Percentiles rank a stretch among this genome's conserved stretches.
Conservation (phyloP, 1,140 invertebrate species). For the Drosophila lowei region DNA sequence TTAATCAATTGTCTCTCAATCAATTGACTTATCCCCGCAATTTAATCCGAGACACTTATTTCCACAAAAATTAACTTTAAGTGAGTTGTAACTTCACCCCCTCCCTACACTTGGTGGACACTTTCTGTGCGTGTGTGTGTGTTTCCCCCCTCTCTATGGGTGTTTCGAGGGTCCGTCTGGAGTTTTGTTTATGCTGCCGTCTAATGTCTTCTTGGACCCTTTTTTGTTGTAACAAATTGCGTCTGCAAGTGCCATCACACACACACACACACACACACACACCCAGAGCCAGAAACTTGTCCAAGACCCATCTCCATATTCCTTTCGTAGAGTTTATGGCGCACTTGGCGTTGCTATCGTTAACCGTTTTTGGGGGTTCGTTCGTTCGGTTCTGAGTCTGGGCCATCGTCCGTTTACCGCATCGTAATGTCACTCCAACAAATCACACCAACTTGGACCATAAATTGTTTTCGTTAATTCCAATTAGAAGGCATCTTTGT, state of each 20-base stretch:
- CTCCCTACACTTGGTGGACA: not conserved
- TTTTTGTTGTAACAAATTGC: constrained; percentile 70
- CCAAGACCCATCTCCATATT: constrained; percentile 13
- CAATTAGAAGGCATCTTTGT: constrained; percentile 57
- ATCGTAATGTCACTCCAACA: constrained; percentile 76
- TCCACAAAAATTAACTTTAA: constrained; percentile 15
- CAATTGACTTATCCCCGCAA: no score
- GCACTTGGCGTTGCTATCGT: constrained; percentile 39
- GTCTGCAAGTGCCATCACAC: constrained; percentile 70
- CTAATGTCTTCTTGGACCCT: constrained; percentile 55
- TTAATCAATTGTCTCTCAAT: no score
- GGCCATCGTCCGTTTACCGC: constrained; percentile 58
- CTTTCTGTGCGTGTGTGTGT: constrained; percentile 10
- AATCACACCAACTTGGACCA: constrained; percentile 71
- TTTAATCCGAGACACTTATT: no score
- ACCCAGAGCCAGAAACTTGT: not conserved
- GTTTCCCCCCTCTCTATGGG: not conserved
- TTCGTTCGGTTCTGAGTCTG: not conserved
- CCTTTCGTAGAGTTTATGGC: constrained; percentile 40
- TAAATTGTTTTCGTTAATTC: constrained; percentile 73
- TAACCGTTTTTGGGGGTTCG: not conserved
- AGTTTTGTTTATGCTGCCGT: constrained; percentile 62
- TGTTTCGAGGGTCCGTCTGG: constrained; percentile 51
- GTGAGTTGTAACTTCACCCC: constrained; percentile 12
- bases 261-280: constrained; percentile 15